Base-by-base conservation (phyloP, 2,113 vertebrate species). In the Tachysurus fulvidraco region DNA sequence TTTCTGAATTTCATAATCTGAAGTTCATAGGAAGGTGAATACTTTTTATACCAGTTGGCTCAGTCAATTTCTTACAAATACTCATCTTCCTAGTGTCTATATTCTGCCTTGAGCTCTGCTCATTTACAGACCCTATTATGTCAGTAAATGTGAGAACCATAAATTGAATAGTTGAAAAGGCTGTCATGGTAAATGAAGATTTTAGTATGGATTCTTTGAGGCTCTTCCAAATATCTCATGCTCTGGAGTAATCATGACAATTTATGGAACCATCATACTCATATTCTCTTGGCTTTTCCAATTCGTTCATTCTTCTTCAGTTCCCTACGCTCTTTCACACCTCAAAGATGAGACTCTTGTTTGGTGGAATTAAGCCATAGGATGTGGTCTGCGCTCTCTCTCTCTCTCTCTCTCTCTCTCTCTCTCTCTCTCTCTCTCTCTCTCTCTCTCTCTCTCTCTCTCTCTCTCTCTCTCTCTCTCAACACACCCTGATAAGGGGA, bases 281-380 rank as follows among this genome's bases (percentile, higher is more conserved):
- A 54, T 64, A 59, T 81, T 87, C 83, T 71, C 36, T 83, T 83
- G 54, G 50, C 71, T 36, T 55, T 78, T 71, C 28, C 71, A 82
- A 62, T 81, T 67, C 60, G 36, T 57, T 88, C 55, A 69, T 79
- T 85, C 57, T 50, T 36, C 64, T 30, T 78, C 52, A 52, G 65
- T 62, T 81, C 57, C 86, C 85, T 84, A 59, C 41, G 62, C 88
- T 89, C 85, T 91, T 87, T 83, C 86, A 91, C 92, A 92, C 90
- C 90, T 92, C 91, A 71, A 46, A 83, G 69, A 85, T 57, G 59
- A 86, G 90, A 88, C 87, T 52, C 80, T 91, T 73, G 86, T 91
- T 92, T 91, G 85, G 90, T 92, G 91, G 92, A 93, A 90, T 85
- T 82, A 16, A 89, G 91, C 91, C 91, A 93, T 87, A 86, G 89